A percentile compares a stretch with the other conserved stretches of the same genome.
phyloP scores from a whole-genome alignment of 2,113 vertebrate genomes.

The Corynorhinus townsendii region DNA sequence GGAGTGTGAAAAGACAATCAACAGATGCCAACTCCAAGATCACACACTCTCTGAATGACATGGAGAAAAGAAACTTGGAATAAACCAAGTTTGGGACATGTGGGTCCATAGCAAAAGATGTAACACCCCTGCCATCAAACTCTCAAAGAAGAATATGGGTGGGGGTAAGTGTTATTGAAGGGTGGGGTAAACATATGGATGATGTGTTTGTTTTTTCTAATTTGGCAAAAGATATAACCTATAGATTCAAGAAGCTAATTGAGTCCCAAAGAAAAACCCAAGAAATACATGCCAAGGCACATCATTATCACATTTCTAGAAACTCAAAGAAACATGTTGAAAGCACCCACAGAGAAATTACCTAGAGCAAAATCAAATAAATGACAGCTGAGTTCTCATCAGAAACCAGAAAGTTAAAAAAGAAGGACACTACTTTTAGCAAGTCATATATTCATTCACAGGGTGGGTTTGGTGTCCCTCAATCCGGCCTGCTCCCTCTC shows the following conservation, averaged over 20 bases:
- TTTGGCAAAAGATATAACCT: background rate
- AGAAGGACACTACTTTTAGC: background rate
- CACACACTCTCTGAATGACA: background rate
- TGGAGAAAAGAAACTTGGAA: background rate
- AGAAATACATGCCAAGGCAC: background rate
- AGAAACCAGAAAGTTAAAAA: background rate
- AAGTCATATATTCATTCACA: background rate
- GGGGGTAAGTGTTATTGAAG: background rate
- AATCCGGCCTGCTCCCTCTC: too few species aligned
- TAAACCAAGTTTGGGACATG: background rate
- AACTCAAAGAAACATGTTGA: background rate
- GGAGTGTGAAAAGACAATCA: background rate
- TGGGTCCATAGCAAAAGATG: background rate
- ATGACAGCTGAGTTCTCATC: background rate
- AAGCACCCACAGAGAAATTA: background rate
- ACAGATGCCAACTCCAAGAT: background rate
- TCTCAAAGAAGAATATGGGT: background rate
- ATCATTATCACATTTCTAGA: background rate
- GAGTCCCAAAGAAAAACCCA: background rate
- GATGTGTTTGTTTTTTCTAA: background rate
- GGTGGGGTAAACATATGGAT: background rate
- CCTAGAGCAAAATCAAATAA: background rate
- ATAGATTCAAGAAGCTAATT: background rate
- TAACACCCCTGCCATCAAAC: background rate
- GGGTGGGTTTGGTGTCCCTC: too few species aligned